Evolutionary conservation across 2,797 vertebrate genomes (phyloP).

Genomic region (Ataeniobius toweri): DNA sequence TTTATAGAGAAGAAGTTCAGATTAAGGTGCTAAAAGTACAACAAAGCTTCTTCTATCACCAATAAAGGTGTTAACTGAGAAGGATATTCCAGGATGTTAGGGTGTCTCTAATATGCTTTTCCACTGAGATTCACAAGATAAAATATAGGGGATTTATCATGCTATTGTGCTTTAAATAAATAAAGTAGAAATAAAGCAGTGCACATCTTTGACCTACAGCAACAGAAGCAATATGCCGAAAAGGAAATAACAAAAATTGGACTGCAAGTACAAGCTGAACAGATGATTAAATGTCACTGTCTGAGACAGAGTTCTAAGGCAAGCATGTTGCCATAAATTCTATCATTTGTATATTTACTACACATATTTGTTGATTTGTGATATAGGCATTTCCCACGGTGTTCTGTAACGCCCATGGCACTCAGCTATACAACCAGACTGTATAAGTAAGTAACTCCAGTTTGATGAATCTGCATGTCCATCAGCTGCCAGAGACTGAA

Average conservation of each 20-base stretch:
- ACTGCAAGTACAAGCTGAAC: not conserved
- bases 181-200: not conserved
- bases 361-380: not conserved
- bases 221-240: not conserved
- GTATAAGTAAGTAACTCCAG: conserved; percentile 13
- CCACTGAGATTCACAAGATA: not conserved
- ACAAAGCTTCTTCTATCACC: not conserved
- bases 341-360: not conserved
- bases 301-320: not conserved
- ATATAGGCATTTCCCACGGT: not conserved
- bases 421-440: conserved; percentile 47
- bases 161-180: not conserved
- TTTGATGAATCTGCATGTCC: conserved; percentile 40
- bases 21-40: conserved; percentile 13
- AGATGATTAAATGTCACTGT: not conserved
- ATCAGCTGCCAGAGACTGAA: conserved; percentile 54
- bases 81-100: not conserved
- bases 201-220: too few species aligned
- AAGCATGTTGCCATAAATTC: not conserved
- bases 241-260: not conserved
- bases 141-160: not conserved
- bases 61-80: not conserved
- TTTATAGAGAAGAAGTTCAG: conserved; percentile 18
- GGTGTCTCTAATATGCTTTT: not conserved
- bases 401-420: not conserved